Evolutionary conservation across 2,113 vertebrate genomes (phyloP).

Genomic region (Monopterus albus): DNA sequence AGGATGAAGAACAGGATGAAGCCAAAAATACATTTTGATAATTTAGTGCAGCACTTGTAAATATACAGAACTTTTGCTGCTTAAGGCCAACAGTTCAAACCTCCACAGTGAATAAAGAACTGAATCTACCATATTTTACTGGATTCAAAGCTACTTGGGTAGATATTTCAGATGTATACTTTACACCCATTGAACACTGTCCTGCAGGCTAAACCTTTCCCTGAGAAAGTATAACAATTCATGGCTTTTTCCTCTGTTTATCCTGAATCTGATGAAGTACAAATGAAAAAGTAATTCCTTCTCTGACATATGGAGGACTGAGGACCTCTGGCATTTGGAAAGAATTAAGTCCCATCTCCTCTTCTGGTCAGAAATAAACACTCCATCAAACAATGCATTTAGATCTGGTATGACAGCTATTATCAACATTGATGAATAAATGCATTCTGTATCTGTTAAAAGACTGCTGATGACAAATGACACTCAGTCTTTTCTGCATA

Average conservation of each 20-base stretch:
- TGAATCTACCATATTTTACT: slow-evolving; percentile 36
- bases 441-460: slow-evolving; percentile 4
- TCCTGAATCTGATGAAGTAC: not conserved
- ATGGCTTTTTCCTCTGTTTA: not conserved
- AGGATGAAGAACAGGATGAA: slow-evolving; percentile 11
- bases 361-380: not conserved
- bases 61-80: slow-evolving; percentile 9
- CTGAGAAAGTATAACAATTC: not conserved
- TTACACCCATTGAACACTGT: slow-evolving; percentile 5
- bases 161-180: not conserved
- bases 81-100: not conserved
- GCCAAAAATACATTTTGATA: slow-evolving; percentile 9
- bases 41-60: slow-evolving; percentile 24
- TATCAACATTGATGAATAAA: not conserved
- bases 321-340: slow-evolving; percentile 34
- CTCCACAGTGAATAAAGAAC: slow-evolving; percentile 7
- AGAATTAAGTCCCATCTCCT: slow-evolving; percentile 17
- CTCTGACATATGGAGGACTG: slow-evolving; percentile 6
- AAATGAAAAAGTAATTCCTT: slow-evolving; percentile 27
- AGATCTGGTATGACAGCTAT: not conserved
- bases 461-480: not conserved
- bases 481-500: slow-evolving; percentile 27
- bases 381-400: slow-evolving; percentile 14
- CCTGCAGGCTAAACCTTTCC: slow-evolving; percentile 5
- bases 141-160: slow-evolving; percentile 39